These are phyloP conservation scores for Stictocephala bisonia DNA, from an alignment of 2,888 invertebrate species.

Conservation along the genomic window DNA sequence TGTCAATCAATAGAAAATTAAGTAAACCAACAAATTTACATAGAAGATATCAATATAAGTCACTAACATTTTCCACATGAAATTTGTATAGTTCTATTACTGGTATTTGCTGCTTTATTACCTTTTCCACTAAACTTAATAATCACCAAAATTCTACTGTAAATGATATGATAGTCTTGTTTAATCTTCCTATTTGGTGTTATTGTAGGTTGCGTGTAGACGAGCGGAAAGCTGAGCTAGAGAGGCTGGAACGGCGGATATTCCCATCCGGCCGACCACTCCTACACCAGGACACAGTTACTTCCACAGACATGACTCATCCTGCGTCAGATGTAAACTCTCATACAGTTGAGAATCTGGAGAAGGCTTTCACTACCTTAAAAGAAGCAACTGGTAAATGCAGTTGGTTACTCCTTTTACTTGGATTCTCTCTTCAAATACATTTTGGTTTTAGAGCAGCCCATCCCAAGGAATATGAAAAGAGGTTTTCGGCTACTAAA, in stretches of 20 bases:
- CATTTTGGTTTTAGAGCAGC: neutral
- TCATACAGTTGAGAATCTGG: slow-evolving; percentile 63
- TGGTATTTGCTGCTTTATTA: too few species aligned
- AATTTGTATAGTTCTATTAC: too few species aligned
- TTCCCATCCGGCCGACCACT: slow-evolving; percentile 64
- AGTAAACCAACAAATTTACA: too few species aligned
- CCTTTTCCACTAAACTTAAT: too few species aligned
- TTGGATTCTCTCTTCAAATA: neutral
- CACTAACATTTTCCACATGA: too few species aligned
- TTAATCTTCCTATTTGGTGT: too few species aligned
- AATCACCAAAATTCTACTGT: too few species aligned
- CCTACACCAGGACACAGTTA: slow-evolving; percentile 53
- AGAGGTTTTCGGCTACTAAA: neutral
- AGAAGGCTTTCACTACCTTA: slow-evolving; percentile 77
- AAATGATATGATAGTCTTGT: too few species aligned
- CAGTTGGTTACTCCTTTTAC: too few species aligned
- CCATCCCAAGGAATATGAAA: neutral
- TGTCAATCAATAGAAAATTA: too few species aligned
- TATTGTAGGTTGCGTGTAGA: slow-evolving; percentile 75
- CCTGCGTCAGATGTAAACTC: slow-evolving; percentile 52
- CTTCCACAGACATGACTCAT: slow-evolving; percentile 44
- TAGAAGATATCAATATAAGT: too few species aligned
- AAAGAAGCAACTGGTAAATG: slow-evolving; percentile 78
- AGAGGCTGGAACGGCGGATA: slow-evolving; percentile 80
- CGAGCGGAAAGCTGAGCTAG: slow-evolving; percentile 77